Evolutionary conservation across 53 echinoderm and acorn worm genomes (phyloP), one percentile per base, ranked within the genome.

Genomic region (Echinarachnius parma): DNA sequence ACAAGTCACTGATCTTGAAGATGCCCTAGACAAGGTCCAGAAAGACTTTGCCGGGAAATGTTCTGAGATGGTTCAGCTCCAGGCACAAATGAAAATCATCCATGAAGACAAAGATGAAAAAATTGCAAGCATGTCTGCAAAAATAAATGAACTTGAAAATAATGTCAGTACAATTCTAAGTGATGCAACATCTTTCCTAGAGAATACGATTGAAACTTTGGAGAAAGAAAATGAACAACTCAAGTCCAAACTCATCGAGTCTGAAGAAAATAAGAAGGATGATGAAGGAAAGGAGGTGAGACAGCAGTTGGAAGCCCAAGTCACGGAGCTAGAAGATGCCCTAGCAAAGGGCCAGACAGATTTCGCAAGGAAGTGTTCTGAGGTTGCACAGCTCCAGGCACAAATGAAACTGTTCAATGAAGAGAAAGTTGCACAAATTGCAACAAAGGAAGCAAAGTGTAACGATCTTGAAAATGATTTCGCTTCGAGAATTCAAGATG

Each of bases 1-100:
- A 36, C 62, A 47, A 55, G 53, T 79, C 16, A 62, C 74, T 32
- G 80, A 85, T 21, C 36, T 79, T 27, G 65, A 85, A 58, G 44
- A 76, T 8, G 36, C 46, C 23, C 37, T 62, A 47, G 60, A 28
- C 23, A 23, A 57, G 29, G 59, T 42, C 15, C 82, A 82, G 34
- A 48, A 34, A 21, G 82, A 82, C 47, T 14, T 62, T 37, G 62
- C 62, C 5, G 13, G 62, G 11, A 62, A 62, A 24, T 36, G 37
- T 13, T 20, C 62, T 10, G 62, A 62, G 62, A 25, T 24, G 5
- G 15, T 42, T 15, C 62, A 62, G 62, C 39, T 34, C 37, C 25
- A 62, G 44, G 62, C 62, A 0, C 62, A 62, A 42, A 3, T 62
- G 42, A 24, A 62, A n/a, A 4, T 50, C 9, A 16, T n/a, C 18